These are phyloP conservation scores for Picus viridis DNA, from an alignment of 2,797 vertebrate genomes.

Conservation along the genomic window DNA sequence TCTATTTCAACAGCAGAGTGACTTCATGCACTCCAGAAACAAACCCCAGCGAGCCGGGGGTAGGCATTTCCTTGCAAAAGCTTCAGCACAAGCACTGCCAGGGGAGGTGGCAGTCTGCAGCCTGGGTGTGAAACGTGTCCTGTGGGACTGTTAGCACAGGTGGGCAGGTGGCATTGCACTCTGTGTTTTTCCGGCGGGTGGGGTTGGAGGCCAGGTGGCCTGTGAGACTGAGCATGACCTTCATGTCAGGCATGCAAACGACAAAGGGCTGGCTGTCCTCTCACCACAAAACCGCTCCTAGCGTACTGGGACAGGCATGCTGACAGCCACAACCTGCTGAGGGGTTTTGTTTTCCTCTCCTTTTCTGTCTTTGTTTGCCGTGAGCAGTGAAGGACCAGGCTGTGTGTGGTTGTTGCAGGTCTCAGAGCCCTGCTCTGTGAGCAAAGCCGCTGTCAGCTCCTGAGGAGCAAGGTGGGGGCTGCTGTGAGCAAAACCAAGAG, in stretches of 20 bases:
- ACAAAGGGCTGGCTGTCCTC: too few species aligned
- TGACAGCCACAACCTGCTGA: background rate
- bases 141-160: fast-evolving
- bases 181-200: fast-evolving
- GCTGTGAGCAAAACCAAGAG: background rate
- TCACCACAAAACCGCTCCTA: too few species aligned
- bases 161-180: background rate
- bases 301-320: too few species aligned
- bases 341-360: background rate
- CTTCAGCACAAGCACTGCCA: fast-evolving
- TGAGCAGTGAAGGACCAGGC: background rate
- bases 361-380: background rate
- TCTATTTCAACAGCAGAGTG: background rate
- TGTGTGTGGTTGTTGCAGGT: fast-evolving
- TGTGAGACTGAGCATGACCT: background rate
- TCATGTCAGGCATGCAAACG: fast-evolving
- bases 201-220: background rate
- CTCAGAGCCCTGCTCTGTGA: fast-evolving
- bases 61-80: background rate
- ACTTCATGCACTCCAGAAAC: fast-evolving
- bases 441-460: background rate
- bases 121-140: fast-evolving
- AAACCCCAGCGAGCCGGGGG: background rate
- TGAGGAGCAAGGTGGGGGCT: background rate
- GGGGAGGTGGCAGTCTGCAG: fast-evolving